Evolutionary conservation across 2,113 vertebrate genomes (phyloP).

Genomic region (Noctilio leporinus): DNA sequence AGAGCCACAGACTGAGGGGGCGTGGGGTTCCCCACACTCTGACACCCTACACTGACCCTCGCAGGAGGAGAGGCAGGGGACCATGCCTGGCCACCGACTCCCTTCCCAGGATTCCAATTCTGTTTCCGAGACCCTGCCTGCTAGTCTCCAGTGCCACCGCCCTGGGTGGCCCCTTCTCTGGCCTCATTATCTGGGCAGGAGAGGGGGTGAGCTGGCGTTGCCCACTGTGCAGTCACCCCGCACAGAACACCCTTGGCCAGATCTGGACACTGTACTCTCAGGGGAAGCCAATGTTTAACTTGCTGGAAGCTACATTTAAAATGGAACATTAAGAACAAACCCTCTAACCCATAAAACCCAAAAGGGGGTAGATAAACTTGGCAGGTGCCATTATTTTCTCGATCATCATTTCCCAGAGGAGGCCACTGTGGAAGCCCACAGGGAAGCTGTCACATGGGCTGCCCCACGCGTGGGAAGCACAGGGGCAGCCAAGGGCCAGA

Average conservation of each 20-base stretch:
- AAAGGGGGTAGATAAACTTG: not conserved
- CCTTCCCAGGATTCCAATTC: not conserved
- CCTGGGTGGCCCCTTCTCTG: not conserved
- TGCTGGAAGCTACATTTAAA: not conserved
- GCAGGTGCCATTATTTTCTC: not conserved
- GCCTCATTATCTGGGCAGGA: not conserved
- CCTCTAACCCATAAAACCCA: not conserved
- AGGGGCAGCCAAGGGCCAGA: fast-evolving
- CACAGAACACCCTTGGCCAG: not conserved
- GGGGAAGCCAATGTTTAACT: not conserved
- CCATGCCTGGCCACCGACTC: not conserved
- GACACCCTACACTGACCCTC: not conserved
- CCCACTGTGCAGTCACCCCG: not conserved
- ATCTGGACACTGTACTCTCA: not conserved
- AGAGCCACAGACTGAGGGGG: not conserved
- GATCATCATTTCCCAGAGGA: not conserved
- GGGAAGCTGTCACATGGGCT: not conserved
- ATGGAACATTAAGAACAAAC: not conserved
- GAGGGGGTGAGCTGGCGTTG: not conserved
- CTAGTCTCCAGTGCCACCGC: not conserved
- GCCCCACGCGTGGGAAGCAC: not conserved
- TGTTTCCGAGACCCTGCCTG: not conserved
- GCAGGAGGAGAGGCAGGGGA: not conserved
- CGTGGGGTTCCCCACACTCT: not conserved
- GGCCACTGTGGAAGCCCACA: not conserved